Evolutionary conservation across 2,888 invertebrate species (phyloP).

Genomic region (Drosophila testacea): DNA sequence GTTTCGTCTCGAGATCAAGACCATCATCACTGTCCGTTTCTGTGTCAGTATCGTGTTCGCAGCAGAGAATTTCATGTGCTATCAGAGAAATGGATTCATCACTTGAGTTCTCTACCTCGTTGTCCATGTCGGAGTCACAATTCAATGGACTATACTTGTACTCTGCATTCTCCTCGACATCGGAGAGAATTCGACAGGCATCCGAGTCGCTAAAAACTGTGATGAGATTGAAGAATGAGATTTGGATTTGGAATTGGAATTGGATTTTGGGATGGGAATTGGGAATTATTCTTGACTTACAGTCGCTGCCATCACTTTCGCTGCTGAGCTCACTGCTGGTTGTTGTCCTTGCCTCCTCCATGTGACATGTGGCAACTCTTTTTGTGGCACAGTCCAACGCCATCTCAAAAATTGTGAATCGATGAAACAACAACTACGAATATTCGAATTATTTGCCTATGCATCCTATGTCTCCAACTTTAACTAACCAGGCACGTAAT

Average conservation of each 20-base stretch:
- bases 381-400: slow-evolving; percentile 25
- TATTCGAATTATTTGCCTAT: slow-evolving; percentile 41
- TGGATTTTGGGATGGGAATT: not conserved
- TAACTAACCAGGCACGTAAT: slow-evolving; percentile 36
- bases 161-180: slow-evolving; percentile 3
- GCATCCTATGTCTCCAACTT: slow-evolving; percentile 26
- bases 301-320: slow-evolving; percentile 34
- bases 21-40: slow-evolving; percentile 18
- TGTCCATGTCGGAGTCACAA: slow-evolving; percentile 43
- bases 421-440: slow-evolving; percentile 13
- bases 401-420: slow-evolving; percentile 23
- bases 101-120: slow-evolving; percentile 15
- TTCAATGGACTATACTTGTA: slow-evolving; percentile 41
- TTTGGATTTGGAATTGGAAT: not conserved
- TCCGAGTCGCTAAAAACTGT: slow-evolving; percentile 36
- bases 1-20: slow-evolving; percentile 7
- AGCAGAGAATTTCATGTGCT: slow-evolving; percentile 65
- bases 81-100: slow-evolving; percentile 61
- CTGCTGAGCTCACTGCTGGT: slow-evolving; percentile 35
- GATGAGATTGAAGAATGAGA: not conserved
- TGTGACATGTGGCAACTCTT: slow-evolving; percentile 6
- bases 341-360: not conserved
- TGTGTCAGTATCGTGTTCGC: slow-evolving; percentile 51
- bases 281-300: slow-evolving; percentile 18
- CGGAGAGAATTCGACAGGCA: slow-evolving; percentile 1